Evolutionary conservation across 2,888 invertebrate genomes (phyloP), one percentile per base, ranked within the genome.

Genomic region (Drosophila flavopinicola): DNA sequence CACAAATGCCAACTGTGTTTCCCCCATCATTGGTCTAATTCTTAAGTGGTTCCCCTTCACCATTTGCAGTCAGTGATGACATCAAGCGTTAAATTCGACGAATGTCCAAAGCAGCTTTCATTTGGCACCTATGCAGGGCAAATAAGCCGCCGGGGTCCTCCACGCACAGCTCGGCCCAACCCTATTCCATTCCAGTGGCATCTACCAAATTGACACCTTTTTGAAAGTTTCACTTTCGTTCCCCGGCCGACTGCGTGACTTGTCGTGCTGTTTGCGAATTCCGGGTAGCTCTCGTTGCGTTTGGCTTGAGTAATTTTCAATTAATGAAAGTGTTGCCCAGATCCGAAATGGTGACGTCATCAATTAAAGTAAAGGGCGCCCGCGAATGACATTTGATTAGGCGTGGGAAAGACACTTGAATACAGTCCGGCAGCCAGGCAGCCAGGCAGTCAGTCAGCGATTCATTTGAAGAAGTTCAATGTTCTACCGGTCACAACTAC

Each of bases 211-310:
- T 84, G 75, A 84, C 83, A 84, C 79, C 83, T 84, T 77, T 79
- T 68, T 56, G 38, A 70, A 83, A 83, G 83, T 84, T 84, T 84
- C 85, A 85, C 83, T 85, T 83, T 83, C 83, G 68, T 80, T 73
- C 35, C 11, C 3, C 20, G 23, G 29, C 17, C 6, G 25, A 1
- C 29, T 24, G 15, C 25, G 23, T 44, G 65, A 29, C 56, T 27
- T 27, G 23, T 33, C 38, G 6, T 27, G 35, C 45, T 37, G 13
- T 23, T 13, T 20, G 29, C 45, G 23, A 66, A 80, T 80, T 80
- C 80, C 84, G 80, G 80, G 63, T 75, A 61, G 59, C 61, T 67
- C 60, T 39, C 11, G 37, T 57, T 61, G 51, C 58, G 52, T 54
- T 67, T 51, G 67, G 85, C 83, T 68, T 83, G 79, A 66, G 71